Evolutionary conservation across 2,113 vertebrate species (phyloP), one percentile per base, ranked within the genome.

Genomic region (Bombycilla garrulus): DNA sequence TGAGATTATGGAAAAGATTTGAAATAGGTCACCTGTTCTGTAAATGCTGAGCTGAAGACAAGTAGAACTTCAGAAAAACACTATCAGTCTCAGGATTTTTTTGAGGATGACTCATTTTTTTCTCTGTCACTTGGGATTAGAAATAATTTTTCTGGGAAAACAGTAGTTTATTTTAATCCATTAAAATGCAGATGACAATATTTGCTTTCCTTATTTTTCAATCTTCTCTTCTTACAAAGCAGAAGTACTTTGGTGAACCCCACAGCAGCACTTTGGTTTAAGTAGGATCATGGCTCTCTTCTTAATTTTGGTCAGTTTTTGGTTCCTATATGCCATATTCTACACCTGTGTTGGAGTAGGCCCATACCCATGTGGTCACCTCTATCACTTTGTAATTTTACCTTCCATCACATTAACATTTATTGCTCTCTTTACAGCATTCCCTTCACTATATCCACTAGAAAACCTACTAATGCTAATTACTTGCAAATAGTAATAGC

Each of bases 401-500:
- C 33, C 36, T 95, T 95, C 51, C 56, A 74, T 92, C 44, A 45
- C 72, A 71, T 96, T 88, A 93, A 67, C 79, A 66, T 96, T 96
- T 96, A 83, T 90, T 12, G 26, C 79, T 88, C 45, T 88, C 42
- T 88, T 96, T 86, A 67, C 56, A 92, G 51, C 82, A 53, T 70
- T 94, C 31, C 42, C 42, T 90, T 76, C 56, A 31, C 81, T 94
- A 56, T 77, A 86, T 80, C 12, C 31, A n/a, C 28, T 58, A 36
- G 72, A 90, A 96, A 95, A 80, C 50, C 69, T 80, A 58, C 57
- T 74, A 90, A 90, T 88, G 76, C 76, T 88, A 90, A 96, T 93
- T 92, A 95, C 76, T 92, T 92, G 50, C 47, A 97, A 96, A 93
- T 85, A 92, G 81, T 58, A 90, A 77, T 95, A 65, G 94, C 83